These are phyloP conservation scores for Tethea ocularis DNA, from an alignment of 2,888 invertebrate species.

Conservation along the genomic window DNA sequence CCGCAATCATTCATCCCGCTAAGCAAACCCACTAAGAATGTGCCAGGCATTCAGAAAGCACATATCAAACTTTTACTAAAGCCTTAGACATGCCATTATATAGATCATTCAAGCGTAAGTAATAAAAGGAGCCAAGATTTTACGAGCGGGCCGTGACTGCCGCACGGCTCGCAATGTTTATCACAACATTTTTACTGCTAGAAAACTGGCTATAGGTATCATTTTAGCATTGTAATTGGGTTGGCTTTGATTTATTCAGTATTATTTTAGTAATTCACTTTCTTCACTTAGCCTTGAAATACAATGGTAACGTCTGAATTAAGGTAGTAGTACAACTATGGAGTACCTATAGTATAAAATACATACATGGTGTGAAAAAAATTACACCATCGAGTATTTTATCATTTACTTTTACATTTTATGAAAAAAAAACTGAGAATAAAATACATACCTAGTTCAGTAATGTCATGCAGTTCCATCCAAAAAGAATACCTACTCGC, in stretches of 20 bases:
- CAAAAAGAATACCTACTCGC: background rate
- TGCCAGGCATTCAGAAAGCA: slow-evolving; percentile 39
- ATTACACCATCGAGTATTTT: too few species aligned
- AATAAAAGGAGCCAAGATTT: slow-evolving; percentile 69
- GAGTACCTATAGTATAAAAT: too few species aligned
- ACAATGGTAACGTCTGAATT: too few species aligned
- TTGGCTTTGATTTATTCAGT: background rate
- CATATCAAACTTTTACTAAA: slow-evolving; percentile 58
- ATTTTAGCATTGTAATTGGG: slow-evolving; percentile 16
- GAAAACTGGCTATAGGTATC: slow-evolving; percentile 31
- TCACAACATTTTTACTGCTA: slow-evolving; percentile 56
- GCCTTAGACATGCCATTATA: slow-evolving; percentile 58
- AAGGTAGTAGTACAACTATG: too few species aligned
- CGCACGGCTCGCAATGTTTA: slow-evolving; percentile 49
- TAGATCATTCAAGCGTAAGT: slow-evolving; percentile 58
- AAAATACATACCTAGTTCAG: too few species aligned
- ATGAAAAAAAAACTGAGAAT: too few species aligned
- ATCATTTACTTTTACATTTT: too few species aligned
- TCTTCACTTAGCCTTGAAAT: too few species aligned
- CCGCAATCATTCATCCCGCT: slow-evolving; percentile 30
- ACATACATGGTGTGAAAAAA: too few species aligned
- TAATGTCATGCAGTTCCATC: background rate
- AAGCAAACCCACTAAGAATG: slow-evolving; percentile 34
- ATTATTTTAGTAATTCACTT: background rate
- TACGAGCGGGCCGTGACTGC: slow-evolving; percentile 60